Evolutionary conservation across 2,888 invertebrate genomes (phyloP), one percentile per base, ranked within the genome.

Genomic region (Diarsia mendica): DNA sequence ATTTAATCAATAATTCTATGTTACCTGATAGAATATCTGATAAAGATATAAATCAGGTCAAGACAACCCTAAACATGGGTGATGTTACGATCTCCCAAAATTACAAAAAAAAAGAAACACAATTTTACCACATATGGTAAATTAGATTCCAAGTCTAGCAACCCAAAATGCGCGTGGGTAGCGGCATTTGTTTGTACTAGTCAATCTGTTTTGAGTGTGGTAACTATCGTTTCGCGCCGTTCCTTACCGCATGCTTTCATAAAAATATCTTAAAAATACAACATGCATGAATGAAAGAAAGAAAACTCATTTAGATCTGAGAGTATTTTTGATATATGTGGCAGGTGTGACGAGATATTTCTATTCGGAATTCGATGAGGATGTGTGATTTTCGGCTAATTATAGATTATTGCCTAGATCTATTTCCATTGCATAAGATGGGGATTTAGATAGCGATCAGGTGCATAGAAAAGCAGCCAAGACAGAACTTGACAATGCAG

Each of bases 151-250:
- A 33, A 46, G 49, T 66, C 72, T 79, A 73, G 84, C 73, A 85
- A 77, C 77, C 64, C 75, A 13, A 39, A 18, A 28, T 60, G 75
- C 85, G 88, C 88, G 85, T 87, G 83, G 83, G 85, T 79, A 75
- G 72, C 71, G 39, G 68, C 78, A 79, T 83, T 86, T 87, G 88
- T 88, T 87, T 88, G 78, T 81, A 79, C 74, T 79, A 88, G 76
- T 80, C 79, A 77, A 82, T 84, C 79, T 87, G 88, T 81, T 87
- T 85, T 72, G 75, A 84, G 83, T 86, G 83, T 86, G 85, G 88
- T 85, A 79, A 86, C 83, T 74, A 60, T 87, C 82, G 80, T 83
- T 83, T 80, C 77, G 72, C 78, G 49, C 63, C 67, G 61, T 83
- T 75, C 71, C 75, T 81, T 76, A 83, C 64, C 46, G 67, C 58